Conservation (phyloP, 2,888 invertebrate genomes). For the Xestia sexstrigata region DNA sequence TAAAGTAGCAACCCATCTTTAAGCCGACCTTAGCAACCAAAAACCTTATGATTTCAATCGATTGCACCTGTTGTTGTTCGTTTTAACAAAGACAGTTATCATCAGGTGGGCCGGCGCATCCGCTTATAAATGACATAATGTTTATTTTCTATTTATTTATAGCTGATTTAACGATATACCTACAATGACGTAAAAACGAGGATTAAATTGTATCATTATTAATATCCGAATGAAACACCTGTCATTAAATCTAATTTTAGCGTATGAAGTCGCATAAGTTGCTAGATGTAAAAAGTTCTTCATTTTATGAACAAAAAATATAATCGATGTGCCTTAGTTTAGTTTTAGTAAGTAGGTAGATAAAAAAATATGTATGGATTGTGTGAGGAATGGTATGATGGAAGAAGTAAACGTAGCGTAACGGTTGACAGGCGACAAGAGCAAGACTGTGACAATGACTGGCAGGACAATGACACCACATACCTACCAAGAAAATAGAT, state of each 20-base stretch:
- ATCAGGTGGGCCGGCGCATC: not conserved
- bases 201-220: slow-evolving; percentile 2
- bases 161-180: not conserved
- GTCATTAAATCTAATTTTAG: not conserved
- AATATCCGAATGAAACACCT: not conserved
- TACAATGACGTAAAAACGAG: not conserved
- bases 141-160: not conserved
- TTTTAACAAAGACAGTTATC: not conserved
- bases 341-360: not conserved
- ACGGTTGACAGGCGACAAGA: no score
- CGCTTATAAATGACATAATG: slow-evolving; percentile 8
- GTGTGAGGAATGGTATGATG: not conserved
- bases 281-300: not conserved
- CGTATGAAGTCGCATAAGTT: not conserved
- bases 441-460: no score
- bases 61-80: not conserved
- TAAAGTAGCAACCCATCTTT: not conserved
- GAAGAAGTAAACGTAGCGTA: no score
- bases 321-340: not conserved
- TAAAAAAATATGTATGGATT: not conserved
- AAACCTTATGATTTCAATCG: not conserved
- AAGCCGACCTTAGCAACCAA: not conserved
- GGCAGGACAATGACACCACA: no score
- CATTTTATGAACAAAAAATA: not conserved
- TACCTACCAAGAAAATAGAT: no score